phyloP scores from a whole-genome alignment of 2,888 invertebrate species.

The Heteromurus nitidus region DNA sequence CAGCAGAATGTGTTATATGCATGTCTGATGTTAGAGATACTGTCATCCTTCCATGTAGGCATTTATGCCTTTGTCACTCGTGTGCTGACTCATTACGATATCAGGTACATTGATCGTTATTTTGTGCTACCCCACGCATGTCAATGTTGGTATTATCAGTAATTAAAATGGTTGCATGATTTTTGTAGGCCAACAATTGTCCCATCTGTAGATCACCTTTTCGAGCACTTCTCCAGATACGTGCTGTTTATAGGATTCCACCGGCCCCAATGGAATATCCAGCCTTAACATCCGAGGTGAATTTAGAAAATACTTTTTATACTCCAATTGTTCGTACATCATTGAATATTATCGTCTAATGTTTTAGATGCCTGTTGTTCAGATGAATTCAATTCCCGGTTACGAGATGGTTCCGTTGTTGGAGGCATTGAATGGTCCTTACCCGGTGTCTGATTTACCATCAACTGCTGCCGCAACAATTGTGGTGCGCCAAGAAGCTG shows the following conservation, averaged over 20 bases:
- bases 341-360: constrained; percentile 20
- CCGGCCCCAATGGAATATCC: constrained; percentile 76
- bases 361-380: constrained; percentile 69
- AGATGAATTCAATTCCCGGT: constrained; percentile 77
- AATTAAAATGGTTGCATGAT: background rate
- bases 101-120: constrained; percentile 77
- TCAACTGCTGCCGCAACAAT: constrained; percentile 67
- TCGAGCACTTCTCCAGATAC: constrained; percentile 94
- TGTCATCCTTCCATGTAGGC: constrained; percentile 95
- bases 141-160: background rate
- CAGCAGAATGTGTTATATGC: constrained; percentile 98
- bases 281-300: constrained; percentile 81
- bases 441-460: constrained; percentile 75
- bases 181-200: constrained; percentile 90
- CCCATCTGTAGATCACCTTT: constrained; percentile 99
- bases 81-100: constrained; percentile 98
- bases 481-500: constrained; percentile 69
- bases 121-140: background rate
- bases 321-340: background rate
- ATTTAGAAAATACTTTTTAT: constrained; percentile 72
- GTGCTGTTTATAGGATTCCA: constrained; percentile 87
- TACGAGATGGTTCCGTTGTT: constrained; percentile 95
- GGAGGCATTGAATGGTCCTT: constrained; percentile 96
- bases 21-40: constrained; percentile 83
- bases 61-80: constrained; percentile 96